Evolutionary conservation across 23 tunicate species (phyloP), one percentile per base, ranked within the genome.

Genomic region (Oikopleura albicans): DNA sequence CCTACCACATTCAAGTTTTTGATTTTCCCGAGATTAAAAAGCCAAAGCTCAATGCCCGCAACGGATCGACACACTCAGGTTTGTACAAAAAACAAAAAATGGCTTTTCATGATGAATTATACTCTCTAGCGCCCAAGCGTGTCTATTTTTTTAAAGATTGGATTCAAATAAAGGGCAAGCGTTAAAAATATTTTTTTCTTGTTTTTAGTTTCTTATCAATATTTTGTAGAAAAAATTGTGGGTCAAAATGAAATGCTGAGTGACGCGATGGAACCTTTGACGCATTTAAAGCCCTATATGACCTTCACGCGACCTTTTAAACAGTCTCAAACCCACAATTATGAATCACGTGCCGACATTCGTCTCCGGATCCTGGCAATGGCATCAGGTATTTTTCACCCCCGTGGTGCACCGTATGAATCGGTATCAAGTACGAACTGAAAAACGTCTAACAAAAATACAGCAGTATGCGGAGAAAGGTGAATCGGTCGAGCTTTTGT

Each of bases 301-400:
- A 71, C 33, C 4, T 31, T 71, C 33, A 71, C 79, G 35, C 27
- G 79, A 71, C 79, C 79, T 71, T 71, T 71, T 31, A 71, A 71
- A 71, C 79, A 71, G 37, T 71, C 79, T 16, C 27, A 71, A 71
- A 29, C 28, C 4, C 27, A 16, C 27, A 71, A 71, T 31, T 71
- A 71, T 29, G 35, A 71, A 29, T 71, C 79, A 71, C 28, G 79
- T 37, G 79, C 79, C 35, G 79, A 71, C 37, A 71, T 71, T 29
- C 27, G 79, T 22, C 37, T 71, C 4, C 33, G 79, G 37, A 31
- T 71, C 4, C 37, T 71, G 4, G 79, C 79, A 4, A 71, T 71
- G 79, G 79, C 79, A 2, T 71, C 79, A 12, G 79, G 79, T 71
- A 71, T 49, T 49, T 49, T 12, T 22, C 63, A 49, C 63, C 22